Evolutionary conservation across 1,140 invertebrate species (phyloP), one percentile per base, ranked within the genome.

Genomic region (Penaeus japonicus): DNA sequence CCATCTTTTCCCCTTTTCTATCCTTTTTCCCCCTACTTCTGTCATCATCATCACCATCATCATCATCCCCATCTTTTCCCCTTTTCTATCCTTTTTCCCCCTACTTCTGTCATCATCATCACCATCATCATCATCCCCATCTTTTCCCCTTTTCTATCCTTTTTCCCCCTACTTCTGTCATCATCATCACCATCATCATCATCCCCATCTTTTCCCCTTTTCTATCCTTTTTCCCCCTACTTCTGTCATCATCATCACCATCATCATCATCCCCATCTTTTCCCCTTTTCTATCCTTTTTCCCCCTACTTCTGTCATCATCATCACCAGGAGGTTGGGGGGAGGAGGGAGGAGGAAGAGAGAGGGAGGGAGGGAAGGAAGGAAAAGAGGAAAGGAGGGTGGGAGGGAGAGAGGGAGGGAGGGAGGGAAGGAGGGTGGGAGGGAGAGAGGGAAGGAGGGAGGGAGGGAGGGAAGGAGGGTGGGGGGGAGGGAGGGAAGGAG

Each of bases 251-350:
- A 39, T 3, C 39, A 53, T 4, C n/a, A 59, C 18, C 17, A 59
- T 20, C 4, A 4, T 65, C 22, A 65, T 2, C 47, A 53, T 15
- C n/a, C n/a, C n/a, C n/a, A n/a, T n/a, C n/a, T n/a, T n/a, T n/a
- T n/a, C 24, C 53, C 5, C 4, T 17, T 22, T 22, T 7, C 59
- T 65, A 89, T 94, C 97, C 97, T 94, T 99, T 98, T 83, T 97
- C 95, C 92, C 98, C 99, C 98, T 98, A 99, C 20, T 96, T 97
- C 92, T n/a, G n/a, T n/a, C n/a, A n/a, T n/a, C n/a, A n/a, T n/a
- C n/a, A n/a, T n/a, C n/a, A n/a, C n/a, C 4, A 39, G 39, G 0
- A 39, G 39, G 39, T n/a, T 1, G 39, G 39, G 4, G 39, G 39
- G 4, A 10, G 39, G 12, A 39, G 39, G 39, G 39, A 10, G 3